Evolutionary conservation across 92 coral and sea anemone genomes (phyloP).

Genomic region (Paragorgia papillata): DNA sequence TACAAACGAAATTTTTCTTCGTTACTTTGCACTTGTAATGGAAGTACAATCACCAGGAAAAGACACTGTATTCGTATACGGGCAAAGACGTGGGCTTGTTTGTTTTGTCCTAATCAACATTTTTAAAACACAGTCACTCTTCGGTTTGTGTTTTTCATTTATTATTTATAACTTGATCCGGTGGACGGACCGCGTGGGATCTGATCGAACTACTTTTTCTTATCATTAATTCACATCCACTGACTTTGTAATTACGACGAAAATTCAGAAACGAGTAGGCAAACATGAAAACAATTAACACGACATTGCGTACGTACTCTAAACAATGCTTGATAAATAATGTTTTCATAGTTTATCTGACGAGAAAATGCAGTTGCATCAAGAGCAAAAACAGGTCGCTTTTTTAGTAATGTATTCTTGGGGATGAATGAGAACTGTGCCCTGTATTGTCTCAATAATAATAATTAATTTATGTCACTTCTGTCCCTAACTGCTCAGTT

Average conservation of each 20-base stretch:
- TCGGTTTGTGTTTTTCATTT: constrained; percentile 11
- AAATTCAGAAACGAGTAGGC: constrained; percentile 9
- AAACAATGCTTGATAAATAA: not conserved
- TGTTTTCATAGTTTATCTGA: not conserved
- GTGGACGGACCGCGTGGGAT: not conserved
- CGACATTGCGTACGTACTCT: not conserved
- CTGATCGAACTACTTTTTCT: not conserved
- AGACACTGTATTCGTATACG: too few species aligned
- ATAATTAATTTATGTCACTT: not conserved
- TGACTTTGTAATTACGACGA: constrained; percentile 22
- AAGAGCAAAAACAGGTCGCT: too few species aligned
- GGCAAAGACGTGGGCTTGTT: not conserved
- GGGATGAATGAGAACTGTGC: not conserved
- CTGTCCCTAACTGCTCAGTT: constrained; percentile 22
- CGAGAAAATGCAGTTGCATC: too few species aligned
- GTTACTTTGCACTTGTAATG: too few species aligned
- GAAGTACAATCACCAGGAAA: not conserved
- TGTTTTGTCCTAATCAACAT: constrained; percentile 1
- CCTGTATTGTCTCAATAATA: not conserved
- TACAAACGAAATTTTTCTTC: too few species aligned
- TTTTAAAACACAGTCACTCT: not conserved
- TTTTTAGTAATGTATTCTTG: not conserved
- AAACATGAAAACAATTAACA: constrained; percentile 30
- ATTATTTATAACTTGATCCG: constrained; percentile 39
- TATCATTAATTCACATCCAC: constrained; percentile 13